Conservation (phyloP, 2,888 invertebrate genomes). For the Eustalomyia histrio region DNA sequence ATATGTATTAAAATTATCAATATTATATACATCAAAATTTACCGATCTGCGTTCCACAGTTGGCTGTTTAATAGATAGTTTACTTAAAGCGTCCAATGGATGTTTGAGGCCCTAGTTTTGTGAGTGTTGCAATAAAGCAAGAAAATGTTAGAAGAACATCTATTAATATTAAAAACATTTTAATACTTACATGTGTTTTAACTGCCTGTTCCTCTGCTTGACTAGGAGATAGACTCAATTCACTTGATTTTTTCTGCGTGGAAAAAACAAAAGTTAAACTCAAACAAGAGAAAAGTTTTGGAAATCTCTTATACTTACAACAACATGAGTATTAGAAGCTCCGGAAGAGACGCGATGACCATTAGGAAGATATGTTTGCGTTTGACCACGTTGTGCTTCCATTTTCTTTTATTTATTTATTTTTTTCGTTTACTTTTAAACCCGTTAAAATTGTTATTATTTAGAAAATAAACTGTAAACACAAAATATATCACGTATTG, state of each 20-base stretch:
- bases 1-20: neutral
- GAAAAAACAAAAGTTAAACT: slow-evolving; percentile 14
- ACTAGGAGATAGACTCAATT: slow-evolving; percentile 75
- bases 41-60: slow-evolving; percentile 73
- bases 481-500: neutral
- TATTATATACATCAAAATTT: slow-evolving; percentile 17
- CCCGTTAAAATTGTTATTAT: slow-evolving; percentile 8
- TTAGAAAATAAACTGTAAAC: neutral
- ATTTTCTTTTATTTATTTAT: slow-evolving; percentile 50
- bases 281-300: neutral
- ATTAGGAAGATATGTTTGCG: slow-evolving; percentile 41
- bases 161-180: neutral
- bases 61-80: slow-evolving; percentile 69
- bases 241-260: slow-evolving; percentile 71
- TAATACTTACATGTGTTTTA: slow-evolving; percentile 70
- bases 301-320: slow-evolving; percentile 50
- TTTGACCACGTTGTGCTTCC: slow-evolving; percentile 66
- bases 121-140: neutral
- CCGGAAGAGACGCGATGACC: slow-evolving; percentile 29
- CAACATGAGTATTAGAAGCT: slow-evolving; percentile 58
- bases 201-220: slow-evolving; percentile 69
- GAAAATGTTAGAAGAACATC: slow-evolving; percentile 6
- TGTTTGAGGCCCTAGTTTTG: slow-evolving; percentile 71
- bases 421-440: no score
- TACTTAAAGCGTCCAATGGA: slow-evolving; percentile 76